Percentiles rank a stretch among this genome's conserved stretches.
phyloP scores from a whole-genome alignment of 2,113 vertebrate genomes.

The Aptenodytes patagonicus region DNA sequence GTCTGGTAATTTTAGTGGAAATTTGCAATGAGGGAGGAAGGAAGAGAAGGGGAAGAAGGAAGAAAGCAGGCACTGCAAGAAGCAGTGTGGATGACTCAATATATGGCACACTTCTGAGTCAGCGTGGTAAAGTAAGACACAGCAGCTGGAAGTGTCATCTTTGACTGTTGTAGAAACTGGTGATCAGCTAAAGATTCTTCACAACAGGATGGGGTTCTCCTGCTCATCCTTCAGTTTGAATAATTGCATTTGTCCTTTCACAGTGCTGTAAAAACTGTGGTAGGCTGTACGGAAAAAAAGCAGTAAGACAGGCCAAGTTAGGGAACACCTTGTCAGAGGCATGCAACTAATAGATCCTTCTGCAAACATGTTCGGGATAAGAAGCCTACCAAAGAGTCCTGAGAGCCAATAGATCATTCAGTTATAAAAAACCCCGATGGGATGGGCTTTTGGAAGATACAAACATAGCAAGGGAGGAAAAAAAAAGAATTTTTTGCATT shows the following conservation, averaged over 20 bases:
- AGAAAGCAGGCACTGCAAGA: neutral
- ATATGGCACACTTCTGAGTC: neutral
- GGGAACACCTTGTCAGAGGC: neutral
- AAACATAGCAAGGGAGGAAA: neutral
- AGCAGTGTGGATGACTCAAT: neutral
- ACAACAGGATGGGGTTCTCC: neutral
- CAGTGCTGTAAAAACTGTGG: neutral
- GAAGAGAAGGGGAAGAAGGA: neutral
- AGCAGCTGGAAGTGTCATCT: neutral
- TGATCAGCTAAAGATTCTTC: neutral
- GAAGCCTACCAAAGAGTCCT: neutral
- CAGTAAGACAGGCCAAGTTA: neutral
- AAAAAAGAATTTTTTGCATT: neutral
- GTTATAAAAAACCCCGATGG: neutral
- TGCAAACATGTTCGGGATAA: neutral
- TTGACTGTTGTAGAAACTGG: neutral
- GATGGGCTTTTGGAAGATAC: neutral
- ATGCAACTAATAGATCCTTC: neutral
- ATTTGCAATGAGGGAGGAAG: neutral
- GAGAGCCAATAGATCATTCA: neutral
- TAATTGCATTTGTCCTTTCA: neutral
- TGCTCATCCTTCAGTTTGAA: neutral
- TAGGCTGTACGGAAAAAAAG: neutral
- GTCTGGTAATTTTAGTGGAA: neutral
- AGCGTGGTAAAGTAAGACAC: neutral